Percentiles rank a stretch among this genome's conserved stretches.
Evolutionary conservation across 1,140 invertebrate species (phyloP).

Genomic region (Hypsibius dujardini): DNA sequence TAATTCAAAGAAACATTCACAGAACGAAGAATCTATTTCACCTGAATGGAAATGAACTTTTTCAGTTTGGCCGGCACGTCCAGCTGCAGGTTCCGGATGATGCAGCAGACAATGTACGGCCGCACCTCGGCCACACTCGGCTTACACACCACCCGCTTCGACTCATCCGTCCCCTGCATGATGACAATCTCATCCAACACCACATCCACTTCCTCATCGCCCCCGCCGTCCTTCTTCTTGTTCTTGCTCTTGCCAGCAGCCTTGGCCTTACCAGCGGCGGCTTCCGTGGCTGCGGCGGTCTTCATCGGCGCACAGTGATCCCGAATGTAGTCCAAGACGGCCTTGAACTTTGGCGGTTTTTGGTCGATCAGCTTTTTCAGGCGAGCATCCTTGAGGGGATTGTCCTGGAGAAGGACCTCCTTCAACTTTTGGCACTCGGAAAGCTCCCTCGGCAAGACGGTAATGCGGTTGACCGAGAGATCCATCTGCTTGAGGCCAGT

Average conservation of each 20-base stretch:
- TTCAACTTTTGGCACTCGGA: conserved; percentile 48
- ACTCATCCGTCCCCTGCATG: conserved; percentile 40
- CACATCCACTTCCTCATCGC: conserved; percentile 26
- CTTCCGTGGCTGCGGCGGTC: conserved; percentile 6
- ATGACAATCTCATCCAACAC: conserved; percentile 31
- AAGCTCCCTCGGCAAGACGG: conserved; percentile 43
- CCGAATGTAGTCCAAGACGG: conserved; percentile 48
- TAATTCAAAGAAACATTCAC: too few relatives aligned
- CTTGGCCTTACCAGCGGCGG: conserved; percentile 25
- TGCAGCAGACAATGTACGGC: conserved; percentile 52
- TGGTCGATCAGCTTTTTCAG: conserved; percentile 50
- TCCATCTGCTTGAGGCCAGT: conserved; percentile 49
- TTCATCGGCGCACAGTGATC: conserved; percentile 40
- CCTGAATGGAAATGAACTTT: conserved; percentile 57
- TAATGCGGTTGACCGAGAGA: conserved; percentile 47
- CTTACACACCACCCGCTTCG: conserved; percentile 38
- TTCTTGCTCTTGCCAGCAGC: conserved; percentile 35
- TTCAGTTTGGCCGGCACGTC: conserved; percentile 40
- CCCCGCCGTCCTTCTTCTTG: conserved; percentile 30
- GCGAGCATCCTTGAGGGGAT: conserved; percentile 50
- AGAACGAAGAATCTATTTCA: conserved; percentile 23
- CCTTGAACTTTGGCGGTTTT: conserved; percentile 38
- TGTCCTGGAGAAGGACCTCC: conserved; percentile 46
- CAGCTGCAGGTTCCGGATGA: conserved; percentile 47
- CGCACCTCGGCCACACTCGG: conserved; percentile 43